Conservation (phyloP, 2,113 vertebrate species). For the Myxocyprinus asiaticus region DNA sequence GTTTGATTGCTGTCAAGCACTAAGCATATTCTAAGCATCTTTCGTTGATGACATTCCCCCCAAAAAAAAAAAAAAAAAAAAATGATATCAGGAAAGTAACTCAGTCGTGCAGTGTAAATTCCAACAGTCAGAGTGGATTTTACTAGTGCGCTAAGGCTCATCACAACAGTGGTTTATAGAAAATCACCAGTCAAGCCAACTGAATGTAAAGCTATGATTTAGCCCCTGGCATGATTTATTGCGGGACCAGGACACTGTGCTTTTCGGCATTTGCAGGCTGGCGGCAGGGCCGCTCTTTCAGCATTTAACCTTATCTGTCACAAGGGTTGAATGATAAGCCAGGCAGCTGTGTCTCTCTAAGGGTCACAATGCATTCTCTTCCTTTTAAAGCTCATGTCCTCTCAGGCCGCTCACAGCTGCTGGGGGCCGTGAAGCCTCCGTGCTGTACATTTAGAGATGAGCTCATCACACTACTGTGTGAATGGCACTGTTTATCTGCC, state of each 20-base stretch:
- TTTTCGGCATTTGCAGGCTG: conserved; percentile 60
- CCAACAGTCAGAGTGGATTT: too few relatives aligned
- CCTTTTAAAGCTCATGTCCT: conserved; percentile 77
- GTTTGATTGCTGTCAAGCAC: neutral
- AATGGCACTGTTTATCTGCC: conserved; percentile 12
- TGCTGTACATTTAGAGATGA: conserved; percentile 54
- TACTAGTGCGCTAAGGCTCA: too few relatives aligned
- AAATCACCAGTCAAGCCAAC: neutral
- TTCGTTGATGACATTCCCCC: conserved; percentile 9
- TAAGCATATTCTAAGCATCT: neutral
- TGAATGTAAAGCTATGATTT: conserved; percentile 6
- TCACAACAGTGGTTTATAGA: neutral
- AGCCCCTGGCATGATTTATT: conserved; percentile 27
- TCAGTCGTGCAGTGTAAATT: neutral
- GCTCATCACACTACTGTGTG: conserved; percentile 45
- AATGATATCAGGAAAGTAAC: neutral
- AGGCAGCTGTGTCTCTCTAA: conserved; percentile 73
- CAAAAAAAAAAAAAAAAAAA: neutral
- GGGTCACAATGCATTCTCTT: conserved; percentile 80
- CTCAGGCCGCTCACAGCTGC: conserved; percentile 47
- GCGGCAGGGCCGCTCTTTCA: conserved; percentile 60
- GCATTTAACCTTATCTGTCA: conserved; percentile 87
- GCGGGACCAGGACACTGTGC: conserved; percentile 60
- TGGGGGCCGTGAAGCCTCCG: conserved; percentile 27
- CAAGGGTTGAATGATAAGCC: conserved; percentile 78